Conservation (phyloP, 1,140 invertebrate genomes). For the Charaxes varanes region DNA sequence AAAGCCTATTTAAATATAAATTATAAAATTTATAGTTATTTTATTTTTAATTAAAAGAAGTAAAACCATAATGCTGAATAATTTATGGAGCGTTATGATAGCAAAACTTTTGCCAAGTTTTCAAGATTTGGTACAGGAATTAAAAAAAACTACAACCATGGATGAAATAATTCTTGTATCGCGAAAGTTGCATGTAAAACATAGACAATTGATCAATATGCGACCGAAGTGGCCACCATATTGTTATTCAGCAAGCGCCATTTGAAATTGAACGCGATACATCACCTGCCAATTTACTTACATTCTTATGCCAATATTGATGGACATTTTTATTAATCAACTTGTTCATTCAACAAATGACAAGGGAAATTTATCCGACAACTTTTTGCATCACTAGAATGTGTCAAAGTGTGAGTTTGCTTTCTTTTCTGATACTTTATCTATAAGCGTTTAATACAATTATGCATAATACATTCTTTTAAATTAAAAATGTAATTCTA, state of each 20-base stretch:
- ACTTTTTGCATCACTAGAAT: slow-evolving; percentile 4
- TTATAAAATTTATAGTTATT: too few species aligned
- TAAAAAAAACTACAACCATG: too few species aligned
- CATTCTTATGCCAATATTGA: slow-evolving; percentile 24
- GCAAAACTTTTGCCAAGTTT: too few species aligned
- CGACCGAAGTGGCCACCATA: slow-evolving; percentile 10
- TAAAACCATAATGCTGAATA: too few species aligned
- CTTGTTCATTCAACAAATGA: slow-evolving; percentile 14
- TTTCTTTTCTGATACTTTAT: too few species aligned
- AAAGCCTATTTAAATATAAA: too few species aligned
- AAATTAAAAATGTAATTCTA: too few species aligned
- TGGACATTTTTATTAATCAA: slow-evolving; percentile 29
- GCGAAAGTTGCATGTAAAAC: slow-evolving; percentile 22
- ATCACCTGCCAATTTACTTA: slow-evolving; percentile 30
- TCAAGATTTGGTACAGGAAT: too few species aligned
- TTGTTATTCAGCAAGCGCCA: slow-evolving; percentile 23
- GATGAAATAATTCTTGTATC: slow-evolving; percentile 2
- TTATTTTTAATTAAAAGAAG: too few species aligned
- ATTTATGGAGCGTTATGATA: too few species aligned
- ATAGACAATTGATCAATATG: slow-evolving; percentile 24
- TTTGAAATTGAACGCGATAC: slow-evolving; percentile 20
- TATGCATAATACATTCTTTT: too few species aligned
- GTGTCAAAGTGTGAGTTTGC: background rate
- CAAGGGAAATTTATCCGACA: slow-evolving; percentile 6
- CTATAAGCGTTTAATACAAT: too few species aligned